Evolutionary conservation across 2,888 invertebrate genomes (phyloP), one percentile per base, ranked within the genome.

Genomic region (Eupeodes latifasciatus): DNA sequence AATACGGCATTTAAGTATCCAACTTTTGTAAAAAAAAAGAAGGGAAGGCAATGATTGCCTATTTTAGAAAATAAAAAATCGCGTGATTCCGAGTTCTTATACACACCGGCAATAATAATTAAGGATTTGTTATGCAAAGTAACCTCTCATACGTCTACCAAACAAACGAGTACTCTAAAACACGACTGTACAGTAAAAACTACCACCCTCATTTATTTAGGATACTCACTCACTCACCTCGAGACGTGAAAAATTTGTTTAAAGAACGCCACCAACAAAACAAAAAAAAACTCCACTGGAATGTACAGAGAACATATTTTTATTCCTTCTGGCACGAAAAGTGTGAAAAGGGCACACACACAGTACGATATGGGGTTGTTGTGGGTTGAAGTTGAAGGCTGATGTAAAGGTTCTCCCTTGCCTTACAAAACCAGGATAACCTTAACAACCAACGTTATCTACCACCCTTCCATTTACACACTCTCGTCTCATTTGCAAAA

Each of bases 401-500:
- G 40, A 40, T 40, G 40, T 7, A 40, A 40, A 40, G 6, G 40
- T 40, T n/a, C 51, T n/a, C 5, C 12, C 53, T 27, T 19, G 16
- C 12, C 53, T 27, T 19, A 44, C 12, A 12, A 7, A 47, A 10
- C 2, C 7, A 9, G n/a, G 11, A 10, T 62, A 44, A 19, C 64
- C 34, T 34, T 1, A 0, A 5, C 14, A 27, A 27, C 27, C 27
- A 27, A 27, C 27, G 27, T 27, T 27, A 27, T 27, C 9, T 19
- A n/a, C 71, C 53, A 16, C 61, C 75, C 76, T 34, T 49, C 19
- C 66, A 16, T 40, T 47, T 62, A 71, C 86, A 87, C 75, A 83
- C 47, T 7, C 83, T 86, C 83, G 83, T 86, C 83, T 86, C 83
- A 86, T 86, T 86, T 86, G 80, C 83, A 76, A 87, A 83, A 83